phyloP scores from a whole-genome alignment of 2,888 invertebrate species.

The Ischnura elegans region DNA sequence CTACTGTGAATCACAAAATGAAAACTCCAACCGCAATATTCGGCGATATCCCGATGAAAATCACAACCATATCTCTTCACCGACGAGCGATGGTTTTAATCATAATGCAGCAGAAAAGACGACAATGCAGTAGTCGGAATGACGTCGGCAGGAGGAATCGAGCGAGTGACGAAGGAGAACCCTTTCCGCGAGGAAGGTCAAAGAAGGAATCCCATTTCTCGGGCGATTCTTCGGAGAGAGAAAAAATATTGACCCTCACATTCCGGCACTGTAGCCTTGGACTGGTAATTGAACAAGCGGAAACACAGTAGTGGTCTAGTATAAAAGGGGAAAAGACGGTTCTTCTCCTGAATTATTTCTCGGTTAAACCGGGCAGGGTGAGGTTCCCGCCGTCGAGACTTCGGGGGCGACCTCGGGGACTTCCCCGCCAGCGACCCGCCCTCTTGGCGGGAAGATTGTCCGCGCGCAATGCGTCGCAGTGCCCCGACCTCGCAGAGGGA shows the following conservation, averaged over 20 bases:
- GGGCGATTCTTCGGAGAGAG: no score
- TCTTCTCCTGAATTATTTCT: not conserved
- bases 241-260: no score
- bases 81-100: not conserved
- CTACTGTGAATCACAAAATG: no score
- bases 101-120: not conserved
- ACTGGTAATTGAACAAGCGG: no score
- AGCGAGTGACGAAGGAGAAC: no score
- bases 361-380: not conserved
- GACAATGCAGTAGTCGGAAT: not conserved
- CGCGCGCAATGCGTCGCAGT: conserved; percentile 63
- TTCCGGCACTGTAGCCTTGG: no score
- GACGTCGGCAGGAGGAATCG: not conserved
- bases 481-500: not conserved
- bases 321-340: no score
- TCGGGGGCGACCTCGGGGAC: conserved; percentile 20
- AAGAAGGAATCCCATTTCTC: no score
- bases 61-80: no score
- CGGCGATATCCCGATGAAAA: no score
- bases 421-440: conserved; percentile 23
- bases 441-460: conserved; percentile 39
- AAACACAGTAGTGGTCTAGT: not conserved
- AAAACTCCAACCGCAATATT: no score
- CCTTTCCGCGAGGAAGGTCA: no score
- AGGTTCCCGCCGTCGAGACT: not conserved